Conservation (phyloP, 2,888 invertebrate species). For the Galeruca laticollis region DNA sequence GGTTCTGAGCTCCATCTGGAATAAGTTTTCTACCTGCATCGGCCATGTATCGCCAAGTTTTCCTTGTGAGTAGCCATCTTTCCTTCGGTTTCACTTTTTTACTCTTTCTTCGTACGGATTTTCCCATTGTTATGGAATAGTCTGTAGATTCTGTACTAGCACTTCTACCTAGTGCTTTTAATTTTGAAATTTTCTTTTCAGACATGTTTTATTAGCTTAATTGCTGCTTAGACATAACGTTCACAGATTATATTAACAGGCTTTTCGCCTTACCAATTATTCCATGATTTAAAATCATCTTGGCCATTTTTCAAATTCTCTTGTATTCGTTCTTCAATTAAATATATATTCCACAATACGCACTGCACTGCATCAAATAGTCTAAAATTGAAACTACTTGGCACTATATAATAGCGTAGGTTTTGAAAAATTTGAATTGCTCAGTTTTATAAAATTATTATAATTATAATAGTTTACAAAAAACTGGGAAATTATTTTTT, state of each 20-base stretch:
- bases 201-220: conserved; percentile 53
- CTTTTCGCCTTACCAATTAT: conserved; percentile 15
- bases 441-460: conserved; percentile 34
- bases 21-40: conserved; percentile 88
- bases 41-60: conserved; percentile 94
- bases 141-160: conserved; percentile 68
- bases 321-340: conserved; percentile 43
- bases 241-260: conserved; percentile 43
- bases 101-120: conserved; percentile 70
- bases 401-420: conserved; percentile 51
- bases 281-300: conserved; percentile 28
- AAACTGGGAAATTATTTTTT: conserved; percentile 21
- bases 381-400: conserved; percentile 55
- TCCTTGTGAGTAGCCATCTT: conserved; percentile 88
- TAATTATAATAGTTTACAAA: conserved; percentile 14
- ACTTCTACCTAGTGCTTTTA: conserved; percentile 62
- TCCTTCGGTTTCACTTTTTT: conserved; percentile 73
- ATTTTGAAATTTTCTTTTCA: conserved; percentile 52
- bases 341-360: conserved; percentile 51
- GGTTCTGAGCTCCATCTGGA: conserved; percentile 83
- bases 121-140: conserved; percentile 68
- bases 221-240: conserved; percentile 33
- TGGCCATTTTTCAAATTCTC: conserved; percentile 43
- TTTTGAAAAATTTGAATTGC: conserved; percentile 47
- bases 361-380: conserved; percentile 47